phyloP scores from a whole-genome alignment of 2,888 invertebrate genomes.

The Scaptomyza flava region DNA sequence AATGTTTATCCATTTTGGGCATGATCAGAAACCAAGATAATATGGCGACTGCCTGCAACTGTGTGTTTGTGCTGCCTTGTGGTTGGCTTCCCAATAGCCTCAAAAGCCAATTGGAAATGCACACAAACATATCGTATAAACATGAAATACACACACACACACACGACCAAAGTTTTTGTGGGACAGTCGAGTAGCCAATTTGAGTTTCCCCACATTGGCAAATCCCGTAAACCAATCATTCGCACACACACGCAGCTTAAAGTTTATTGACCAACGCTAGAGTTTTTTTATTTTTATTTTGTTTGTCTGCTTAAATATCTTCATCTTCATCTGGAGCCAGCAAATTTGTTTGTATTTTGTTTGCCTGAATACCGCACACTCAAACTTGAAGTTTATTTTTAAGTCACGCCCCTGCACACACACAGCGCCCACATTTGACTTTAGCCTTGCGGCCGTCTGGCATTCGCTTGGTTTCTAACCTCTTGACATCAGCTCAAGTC shows the following conservation, averaged over 20 bases:
- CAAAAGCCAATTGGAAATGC: constrained; percentile 24
- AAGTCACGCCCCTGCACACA: constrained; percentile 35
- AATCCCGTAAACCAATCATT: constrained; percentile 37
- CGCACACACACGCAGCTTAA: constrained; percentile 12
- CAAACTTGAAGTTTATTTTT: constrained; percentile 67
- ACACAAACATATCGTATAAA: constrained; percentile 36
- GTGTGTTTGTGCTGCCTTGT: constrained; percentile 12
- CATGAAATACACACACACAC: constrained; percentile 47
- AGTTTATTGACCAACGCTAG: constrained; percentile 63
- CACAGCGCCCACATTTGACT: constrained; percentile 9
- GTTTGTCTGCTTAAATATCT: constrained; percentile 68
- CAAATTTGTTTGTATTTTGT: constrained; percentile 74
- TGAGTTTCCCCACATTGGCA: constrained; percentile 21
- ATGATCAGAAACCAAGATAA: constrained; percentile 29
- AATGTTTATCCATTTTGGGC: constrained; percentile 29
- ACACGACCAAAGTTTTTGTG: constrained; percentile 34
- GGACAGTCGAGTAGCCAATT: constrained; percentile 37
- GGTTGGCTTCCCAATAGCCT: constrained; percentile 16
- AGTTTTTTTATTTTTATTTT: constrained; percentile 39
- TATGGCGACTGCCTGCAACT: neutral
- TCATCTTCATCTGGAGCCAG: constrained; percentile 52
- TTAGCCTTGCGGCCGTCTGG: constrained; percentile 7
- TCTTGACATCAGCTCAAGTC: constrained; percentile 32
- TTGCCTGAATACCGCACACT: constrained; percentile 46
- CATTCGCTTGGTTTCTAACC: constrained; percentile 25